A percentile compares a stretch with the other conserved stretches of the same genome.
phyloP scores from a whole-genome alignment of 1,140 invertebrate genomes.

The Tyrophagus putrescentiae region DNA sequence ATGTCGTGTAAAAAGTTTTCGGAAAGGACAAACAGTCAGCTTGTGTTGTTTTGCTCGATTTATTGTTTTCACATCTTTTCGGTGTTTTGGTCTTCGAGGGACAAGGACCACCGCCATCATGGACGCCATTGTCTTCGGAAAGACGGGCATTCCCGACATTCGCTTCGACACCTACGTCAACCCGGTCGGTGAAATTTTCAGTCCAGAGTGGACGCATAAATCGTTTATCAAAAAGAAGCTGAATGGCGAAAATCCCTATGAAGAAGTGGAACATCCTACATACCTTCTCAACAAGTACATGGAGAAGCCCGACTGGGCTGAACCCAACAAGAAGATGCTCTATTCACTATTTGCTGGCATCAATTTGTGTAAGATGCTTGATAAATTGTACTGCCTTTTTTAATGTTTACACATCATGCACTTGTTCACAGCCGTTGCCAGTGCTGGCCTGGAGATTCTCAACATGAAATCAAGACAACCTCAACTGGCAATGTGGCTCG shows the following conservation, averaged over 20 bases:
- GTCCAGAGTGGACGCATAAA: not conserved
- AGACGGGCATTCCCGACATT: too few relatives aligned
- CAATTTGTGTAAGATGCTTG: too few relatives aligned
- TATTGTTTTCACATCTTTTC: too few relatives aligned
- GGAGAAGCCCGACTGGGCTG: conserved; percentile 4
- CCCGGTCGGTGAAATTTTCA: not conserved
- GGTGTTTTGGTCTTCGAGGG: too few relatives aligned
- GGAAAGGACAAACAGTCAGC: too few relatives aligned
- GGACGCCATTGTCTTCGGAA: too few relatives aligned
- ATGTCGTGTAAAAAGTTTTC: too few relatives aligned
- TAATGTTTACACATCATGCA: not conserved
- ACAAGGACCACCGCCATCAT: too few relatives aligned
- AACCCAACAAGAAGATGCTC: not conserved
- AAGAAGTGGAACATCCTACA: not conserved
- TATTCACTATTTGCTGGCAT: too few relatives aligned
- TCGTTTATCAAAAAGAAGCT: not conserved
- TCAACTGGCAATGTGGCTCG: not conserved
- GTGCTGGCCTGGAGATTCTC: not conserved
- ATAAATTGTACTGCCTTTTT: not conserved
- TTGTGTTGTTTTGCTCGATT: too few relatives aligned
- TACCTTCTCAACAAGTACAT: not conserved
- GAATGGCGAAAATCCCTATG: not conserved
- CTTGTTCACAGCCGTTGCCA: too few relatives aligned
- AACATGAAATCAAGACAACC: not conserved
- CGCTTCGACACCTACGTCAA: not conserved